phyloP scores from a whole-genome alignment of 1,140 invertebrate species.

The Leptopilina clavipes region DNA sequence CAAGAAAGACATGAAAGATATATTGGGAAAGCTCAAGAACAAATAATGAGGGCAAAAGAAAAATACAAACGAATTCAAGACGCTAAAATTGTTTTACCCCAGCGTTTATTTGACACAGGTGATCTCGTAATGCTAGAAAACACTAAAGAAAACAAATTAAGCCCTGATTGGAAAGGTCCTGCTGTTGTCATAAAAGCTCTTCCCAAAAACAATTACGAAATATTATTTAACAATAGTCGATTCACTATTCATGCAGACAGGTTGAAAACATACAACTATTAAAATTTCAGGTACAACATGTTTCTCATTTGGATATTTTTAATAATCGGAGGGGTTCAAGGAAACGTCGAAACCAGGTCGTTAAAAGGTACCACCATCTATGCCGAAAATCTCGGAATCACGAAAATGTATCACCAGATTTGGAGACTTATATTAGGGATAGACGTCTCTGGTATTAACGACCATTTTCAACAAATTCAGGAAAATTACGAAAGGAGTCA shows the following conservation, averaged over 20 bases:
- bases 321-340: no score
- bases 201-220: conserved; percentile 12
- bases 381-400: background rate
- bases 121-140: background rate
- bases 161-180: background rate
- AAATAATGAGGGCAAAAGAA: background rate
- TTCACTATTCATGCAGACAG: background rate
- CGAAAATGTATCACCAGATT: background rate
- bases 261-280: background rate
- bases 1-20: background rate
- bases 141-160: background rate
- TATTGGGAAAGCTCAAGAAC: background rate
- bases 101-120: background rate
- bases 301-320: background rate
- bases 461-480: background rate
- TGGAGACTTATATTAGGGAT: background rate
- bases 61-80: background rate
- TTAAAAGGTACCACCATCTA: background rate
- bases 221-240: background rate
- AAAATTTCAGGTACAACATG: background rate
- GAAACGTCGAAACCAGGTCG: background rate
- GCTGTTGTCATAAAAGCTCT: background rate
- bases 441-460: background rate
- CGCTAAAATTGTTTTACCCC: background rate
- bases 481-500: background rate